Conservation (phyloP, 2,113 vertebrate species). For the Perognathus longimembris region DNA sequence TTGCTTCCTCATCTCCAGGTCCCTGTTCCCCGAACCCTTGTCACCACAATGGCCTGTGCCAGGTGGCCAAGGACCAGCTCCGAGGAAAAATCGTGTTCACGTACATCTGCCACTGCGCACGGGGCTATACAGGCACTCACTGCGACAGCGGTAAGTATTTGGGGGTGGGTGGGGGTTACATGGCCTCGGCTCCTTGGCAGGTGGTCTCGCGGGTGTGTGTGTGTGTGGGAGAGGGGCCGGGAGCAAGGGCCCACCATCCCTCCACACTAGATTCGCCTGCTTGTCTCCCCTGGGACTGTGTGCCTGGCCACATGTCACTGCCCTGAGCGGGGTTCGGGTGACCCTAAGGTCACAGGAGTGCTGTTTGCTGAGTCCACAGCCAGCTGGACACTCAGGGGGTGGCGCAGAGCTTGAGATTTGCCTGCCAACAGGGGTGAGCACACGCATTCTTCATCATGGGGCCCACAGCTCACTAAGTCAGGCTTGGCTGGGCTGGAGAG, state of each 20-base stretch:
- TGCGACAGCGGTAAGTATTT: constrained; percentile 87
- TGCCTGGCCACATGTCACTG: neutral
- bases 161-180: too few relatives aligned
- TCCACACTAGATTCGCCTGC: neutral
- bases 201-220: neutral
- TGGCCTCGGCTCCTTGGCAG: neutral
- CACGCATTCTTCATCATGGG: neutral
- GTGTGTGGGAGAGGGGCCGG: neutral
- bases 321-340: neutral
- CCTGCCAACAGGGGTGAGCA: neutral
- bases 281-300: neutral
- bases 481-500: neutral
- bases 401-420: constrained; percentile 15
- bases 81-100: constrained; percentile 94
- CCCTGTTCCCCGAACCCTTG: constrained; percentile 95
- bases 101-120: constrained; percentile 93
- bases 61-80: constrained; percentile 83
- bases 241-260: rapidly evolving
- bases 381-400: neutral
- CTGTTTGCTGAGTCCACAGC: neutral
- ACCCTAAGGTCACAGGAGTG: neutral
- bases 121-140: constrained; percentile 90
- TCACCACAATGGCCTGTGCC: constrained; percentile 89
- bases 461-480: neutral
- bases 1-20: constrained; percentile 85